phyloP scores from a whole-genome alignment of 2,797 vertebrate species.

The Siniperca scherzeri region DNA sequence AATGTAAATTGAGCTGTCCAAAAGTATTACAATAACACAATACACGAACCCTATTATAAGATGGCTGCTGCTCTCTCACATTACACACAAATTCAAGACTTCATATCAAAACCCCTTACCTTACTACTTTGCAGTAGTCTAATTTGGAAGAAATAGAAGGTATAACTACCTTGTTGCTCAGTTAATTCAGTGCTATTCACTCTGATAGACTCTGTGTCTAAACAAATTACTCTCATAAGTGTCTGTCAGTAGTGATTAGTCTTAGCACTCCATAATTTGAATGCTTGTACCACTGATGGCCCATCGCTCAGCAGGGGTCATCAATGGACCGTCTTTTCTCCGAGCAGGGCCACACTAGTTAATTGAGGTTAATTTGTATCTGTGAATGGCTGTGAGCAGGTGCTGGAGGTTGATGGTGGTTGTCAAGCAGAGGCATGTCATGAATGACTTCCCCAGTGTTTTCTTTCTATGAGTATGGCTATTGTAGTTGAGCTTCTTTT shows the following conservation, averaged over 20 bases:
- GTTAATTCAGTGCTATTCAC: slow-evolving; percentile 31
- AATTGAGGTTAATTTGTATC: slow-evolving; percentile 80
- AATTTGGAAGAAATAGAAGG: slow-evolving; percentile 7
- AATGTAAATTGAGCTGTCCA: slow-evolving; percentile 41
- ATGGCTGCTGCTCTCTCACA: slow-evolving; percentile 2
- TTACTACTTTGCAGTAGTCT: neutral
- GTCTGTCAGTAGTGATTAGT: slow-evolving; percentile 65
- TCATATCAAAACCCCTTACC: neutral
- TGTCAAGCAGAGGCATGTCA: slow-evolving; percentile 36
- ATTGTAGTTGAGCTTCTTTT: slow-evolving; percentile 12
- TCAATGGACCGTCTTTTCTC: slow-evolving; percentile 35
- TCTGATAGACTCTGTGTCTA: slow-evolving; percentile 36
- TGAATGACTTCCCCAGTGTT: slow-evolving; percentile 27
- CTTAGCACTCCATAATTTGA: slow-evolving; percentile 64
- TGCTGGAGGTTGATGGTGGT: slow-evolving; percentile 57
- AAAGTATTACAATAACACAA: slow-evolving; percentile 34
- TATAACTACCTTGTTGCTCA: slow-evolving; percentile 2
- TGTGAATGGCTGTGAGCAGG: slow-evolving; percentile 65
- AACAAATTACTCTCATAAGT: slow-evolving; percentile 57
- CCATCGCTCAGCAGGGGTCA: slow-evolving; percentile 62
- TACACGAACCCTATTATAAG: slow-evolving; percentile 4
- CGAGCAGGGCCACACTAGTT: slow-evolving; percentile 54
- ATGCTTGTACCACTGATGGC: slow-evolving; percentile 54
- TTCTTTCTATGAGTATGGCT: neutral
- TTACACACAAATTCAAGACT: slow-evolving; percentile 19